Conservation (phyloP, 2,797 vertebrate species). For the Acanthis flammea region DNA sequence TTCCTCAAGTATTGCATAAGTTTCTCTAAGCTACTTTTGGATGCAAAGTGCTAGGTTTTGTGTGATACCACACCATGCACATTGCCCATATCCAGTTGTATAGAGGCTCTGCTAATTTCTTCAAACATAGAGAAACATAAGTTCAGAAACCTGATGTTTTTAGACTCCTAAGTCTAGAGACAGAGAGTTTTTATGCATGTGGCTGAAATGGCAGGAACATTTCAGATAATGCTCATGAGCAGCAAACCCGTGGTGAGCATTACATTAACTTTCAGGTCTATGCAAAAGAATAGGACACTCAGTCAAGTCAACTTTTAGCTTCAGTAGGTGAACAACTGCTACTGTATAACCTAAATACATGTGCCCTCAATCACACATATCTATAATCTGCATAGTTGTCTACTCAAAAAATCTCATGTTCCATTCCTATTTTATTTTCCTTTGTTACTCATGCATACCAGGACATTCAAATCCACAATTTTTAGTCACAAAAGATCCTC, state of each 20-base stretch:
- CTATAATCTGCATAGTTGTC: neutral
- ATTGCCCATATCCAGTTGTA: neutral
- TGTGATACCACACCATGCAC: neutral
- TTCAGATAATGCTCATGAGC: fast-evolving
- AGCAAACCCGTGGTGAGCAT: neutral
- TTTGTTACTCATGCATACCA: neutral
- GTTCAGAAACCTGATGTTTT: neutral
- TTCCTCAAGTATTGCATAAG: neutral
- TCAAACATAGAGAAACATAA: neutral
- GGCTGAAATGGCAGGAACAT: neutral
- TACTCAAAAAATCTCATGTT: neutral
- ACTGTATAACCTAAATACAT: neutral
- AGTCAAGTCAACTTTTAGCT: neutral
- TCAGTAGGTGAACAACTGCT: neutral
- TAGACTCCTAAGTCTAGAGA: neutral
- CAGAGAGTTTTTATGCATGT: neutral
- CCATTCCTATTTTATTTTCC: neutral
- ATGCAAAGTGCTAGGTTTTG: neutral
- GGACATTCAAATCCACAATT: neutral
- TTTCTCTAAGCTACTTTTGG: neutral
- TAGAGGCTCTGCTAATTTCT: neutral
- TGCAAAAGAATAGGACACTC: neutral
- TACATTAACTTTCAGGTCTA: neutral
- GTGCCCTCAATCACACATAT: neutral
- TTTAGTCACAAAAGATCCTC: neutral